Evolutionary conservation across 2,888 invertebrate genomes (phyloP).

Genomic region (Prenolepis imparis): DNA sequence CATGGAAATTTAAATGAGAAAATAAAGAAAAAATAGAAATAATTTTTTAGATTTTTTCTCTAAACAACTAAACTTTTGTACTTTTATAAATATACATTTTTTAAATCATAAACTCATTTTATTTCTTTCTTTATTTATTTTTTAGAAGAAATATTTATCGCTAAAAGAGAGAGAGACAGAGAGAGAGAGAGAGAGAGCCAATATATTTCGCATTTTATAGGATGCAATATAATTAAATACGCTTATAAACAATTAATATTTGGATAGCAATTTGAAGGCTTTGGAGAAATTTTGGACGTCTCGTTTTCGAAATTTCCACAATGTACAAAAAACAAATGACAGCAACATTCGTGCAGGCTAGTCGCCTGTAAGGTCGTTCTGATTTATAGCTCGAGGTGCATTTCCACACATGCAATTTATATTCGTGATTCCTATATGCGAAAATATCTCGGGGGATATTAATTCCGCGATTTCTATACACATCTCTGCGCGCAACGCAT

Average conservation of each 20-base stretch:
- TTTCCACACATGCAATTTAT: conserved; percentile 48
- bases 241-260: neutral
- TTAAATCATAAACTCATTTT: neutral
- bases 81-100: neutral
- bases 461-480: conserved; percentile 49
- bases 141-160: neutral
- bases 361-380: conserved; percentile 24
- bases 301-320: neutral
- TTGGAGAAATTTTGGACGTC: conserved; percentile 17
- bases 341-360: conserved; percentile 14
- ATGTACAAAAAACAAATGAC: conserved; percentile 21
- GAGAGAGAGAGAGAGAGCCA: too few species aligned
- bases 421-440: conserved; percentile 25
- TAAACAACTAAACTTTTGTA: neutral
- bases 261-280: neutral
- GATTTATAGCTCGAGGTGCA: conserved; percentile 40
- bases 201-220: neutral
- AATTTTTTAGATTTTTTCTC: neutral
- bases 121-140: neutral
- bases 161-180: neutral
- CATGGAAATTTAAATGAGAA: neutral
- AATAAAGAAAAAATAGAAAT: neutral
- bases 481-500: conserved; percentile 30
- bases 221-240: neutral
- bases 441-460: conserved; percentile 51